Evolutionary conservation across 2,888 invertebrate species (phyloP).

Genomic region (Uropetala carovei): DNA sequence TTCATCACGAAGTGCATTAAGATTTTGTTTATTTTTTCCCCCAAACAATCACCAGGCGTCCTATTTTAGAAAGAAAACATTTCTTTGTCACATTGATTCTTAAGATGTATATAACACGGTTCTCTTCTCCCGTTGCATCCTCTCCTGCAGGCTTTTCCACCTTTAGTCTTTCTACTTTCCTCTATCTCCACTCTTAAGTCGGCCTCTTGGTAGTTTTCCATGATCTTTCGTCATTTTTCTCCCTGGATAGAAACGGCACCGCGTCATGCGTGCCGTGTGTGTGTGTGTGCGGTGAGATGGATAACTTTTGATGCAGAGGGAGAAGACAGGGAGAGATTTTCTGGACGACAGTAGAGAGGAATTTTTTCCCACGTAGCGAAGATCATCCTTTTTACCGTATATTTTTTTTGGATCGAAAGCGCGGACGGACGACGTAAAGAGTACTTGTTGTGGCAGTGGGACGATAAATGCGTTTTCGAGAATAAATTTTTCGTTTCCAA

Average conservation of each 20-base stretch:
- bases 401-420: not conserved
- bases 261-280: not conserved
- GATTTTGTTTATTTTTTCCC: too few relatives aligned
- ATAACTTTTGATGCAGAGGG: not conserved
- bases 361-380: slow-evolving; percentile 24
- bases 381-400: not conserved
- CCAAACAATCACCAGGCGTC: too few relatives aligned
- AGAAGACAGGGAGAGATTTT: not conserved
- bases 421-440: not conserved
- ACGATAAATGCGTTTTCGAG: slow-evolving; percentile 14
- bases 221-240: slow-evolving; percentile 1
- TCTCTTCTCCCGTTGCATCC: too few relatives aligned
- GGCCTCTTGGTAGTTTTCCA: not conserved
- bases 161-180: too few relatives aligned
- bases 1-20: too few relatives aligned
- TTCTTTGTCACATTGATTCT: too few relatives aligned
- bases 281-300: not conserved
- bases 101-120: too few relatives aligned
- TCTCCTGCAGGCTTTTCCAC: too few relatives aligned
- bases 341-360: not conserved
- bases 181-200: too few relatives aligned
- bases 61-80: too few relatives aligned
- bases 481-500: not conserved
- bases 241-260: not conserved
- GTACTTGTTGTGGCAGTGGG: not conserved